A percentile compares a stretch with the other conserved stretches of the same genome.
phyloP scores from a whole-genome alignment of 2,888 invertebrate species.

The Emesis russula region DNA sequence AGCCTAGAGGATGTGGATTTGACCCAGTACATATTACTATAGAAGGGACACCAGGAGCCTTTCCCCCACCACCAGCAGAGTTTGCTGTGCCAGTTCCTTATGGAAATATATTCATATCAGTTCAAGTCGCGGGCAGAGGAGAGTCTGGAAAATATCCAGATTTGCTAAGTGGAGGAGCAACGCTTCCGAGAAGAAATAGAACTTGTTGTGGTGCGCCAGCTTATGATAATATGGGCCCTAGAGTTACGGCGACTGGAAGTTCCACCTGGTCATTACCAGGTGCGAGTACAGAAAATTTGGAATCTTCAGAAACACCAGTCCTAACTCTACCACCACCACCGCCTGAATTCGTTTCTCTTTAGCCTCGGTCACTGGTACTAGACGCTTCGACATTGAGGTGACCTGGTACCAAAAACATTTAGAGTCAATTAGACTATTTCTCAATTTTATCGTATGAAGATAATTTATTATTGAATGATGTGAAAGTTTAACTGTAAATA shows the following conservation, averaged over 20 bases:
- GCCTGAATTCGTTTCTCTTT: slow-evolving; percentile 95
- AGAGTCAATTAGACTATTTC: slow-evolving; percentile 95
- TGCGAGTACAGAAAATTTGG: slow-evolving; percentile 92
- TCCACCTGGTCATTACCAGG: slow-evolving; percentile 98
- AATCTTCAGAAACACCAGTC: slow-evolving; percentile 93
- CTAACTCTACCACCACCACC: slow-evolving; percentile 96
- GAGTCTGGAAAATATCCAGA: slow-evolving; percentile 97
- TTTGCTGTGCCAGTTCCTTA: slow-evolving; percentile 95
- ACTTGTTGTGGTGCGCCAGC: slow-evolving; percentile 96
- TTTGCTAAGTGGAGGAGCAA: slow-evolving; percentile 96
- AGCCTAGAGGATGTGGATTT: slow-evolving; percentile 94
- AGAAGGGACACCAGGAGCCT: slow-evolving; percentile 95
- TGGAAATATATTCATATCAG: slow-evolving; percentile 99
- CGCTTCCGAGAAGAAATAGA: slow-evolving; percentile 94
- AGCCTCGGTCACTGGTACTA: slow-evolving; percentile 95
- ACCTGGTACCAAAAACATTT: slow-evolving; percentile 93
- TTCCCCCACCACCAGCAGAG: slow-evolving; percentile 95
- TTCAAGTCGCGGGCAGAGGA: slow-evolving; percentile 97
- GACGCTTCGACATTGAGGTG: slow-evolving; percentile 94
- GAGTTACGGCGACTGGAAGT: slow-evolving; percentile 99
- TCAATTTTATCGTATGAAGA: slow-evolving; percentile 92
- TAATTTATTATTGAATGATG: slow-evolving; percentile 91
- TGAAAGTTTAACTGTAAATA: slow-evolving; percentile 94
- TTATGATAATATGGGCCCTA: slow-evolving; percentile 99
- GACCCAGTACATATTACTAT: slow-evolving; percentile 97